Base-by-base conservation (phyloP, 2,797 vertebrate species). In the Chanos chanos region DNA sequence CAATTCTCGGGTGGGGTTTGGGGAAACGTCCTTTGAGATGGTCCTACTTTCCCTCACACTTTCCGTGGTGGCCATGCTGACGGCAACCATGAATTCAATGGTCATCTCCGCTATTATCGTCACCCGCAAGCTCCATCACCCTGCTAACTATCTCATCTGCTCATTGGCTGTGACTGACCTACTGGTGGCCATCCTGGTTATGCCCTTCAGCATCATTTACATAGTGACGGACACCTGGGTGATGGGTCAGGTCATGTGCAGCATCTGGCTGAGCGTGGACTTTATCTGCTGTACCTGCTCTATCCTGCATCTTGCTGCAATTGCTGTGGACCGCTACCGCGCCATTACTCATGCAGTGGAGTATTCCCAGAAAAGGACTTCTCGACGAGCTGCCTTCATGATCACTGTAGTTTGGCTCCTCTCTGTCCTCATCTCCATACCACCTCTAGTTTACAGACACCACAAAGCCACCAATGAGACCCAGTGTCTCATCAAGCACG, bases 161-260 rank as follows among this genome's bases (percentile, higher is more conserved):
- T 98, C 95, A 3, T 82, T 99, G 60, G 96, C 97, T 1, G 92
- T 92, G 71, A 98, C 97, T 0, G 97, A 98, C 83, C 94, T 99
- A 66, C 90, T 98, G 50, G 95, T 99, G 67, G 95, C 96, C n/a
- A 88, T 98, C 52, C 78, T 98, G 65, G 97, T 99, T 77, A 99
- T 99, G 97, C 97, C 97, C 62, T 97, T 99, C 84, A 95, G 95
- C 68, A 97, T 99, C 13, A 81, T 95, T 66, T 99, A 98, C 76
- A 97, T 97, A 36, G 88, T 92, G 59, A 93, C 92, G 68, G 91
- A 99, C 76, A 91, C 80, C 10, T 99, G 97, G 97, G 79, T 92
- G 56, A 96, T 99, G 94, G 96, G 97, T 2, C 88, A 93, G 77
- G 90, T 92, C 50, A 86, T 94, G 74, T 99, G 97, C 66, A 93